Evolutionary conservation across 2,113 vertebrate genomes (phyloP).

Genomic region (Tyrannus savana): DNA sequence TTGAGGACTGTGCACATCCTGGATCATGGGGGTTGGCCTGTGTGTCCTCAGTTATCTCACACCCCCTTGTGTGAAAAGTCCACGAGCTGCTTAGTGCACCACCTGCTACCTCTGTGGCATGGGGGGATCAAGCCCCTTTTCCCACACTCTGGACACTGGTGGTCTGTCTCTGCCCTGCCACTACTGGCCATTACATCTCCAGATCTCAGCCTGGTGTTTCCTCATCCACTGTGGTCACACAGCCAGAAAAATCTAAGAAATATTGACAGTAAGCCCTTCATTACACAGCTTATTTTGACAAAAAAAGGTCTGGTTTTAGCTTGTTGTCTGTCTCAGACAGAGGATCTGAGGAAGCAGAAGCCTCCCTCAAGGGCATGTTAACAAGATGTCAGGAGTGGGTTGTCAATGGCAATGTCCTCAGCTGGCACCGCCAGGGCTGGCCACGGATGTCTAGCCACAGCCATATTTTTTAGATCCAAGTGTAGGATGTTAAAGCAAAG

Average conservation of each 20-base stretch:
- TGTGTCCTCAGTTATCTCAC: not conserved
- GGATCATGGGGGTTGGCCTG: not conserved
- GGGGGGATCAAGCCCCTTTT: not conserved
- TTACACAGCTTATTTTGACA: not conserved
- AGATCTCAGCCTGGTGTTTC: not conserved
- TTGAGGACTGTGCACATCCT: not conserved
- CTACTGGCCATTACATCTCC: not conserved
- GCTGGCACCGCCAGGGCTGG: not conserved
- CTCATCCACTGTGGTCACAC: not conserved
- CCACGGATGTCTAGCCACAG: not conserved
- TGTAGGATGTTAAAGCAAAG: not conserved
- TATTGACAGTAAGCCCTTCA: not conserved
- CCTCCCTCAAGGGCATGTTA: not conserved
- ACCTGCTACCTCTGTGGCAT: not conserved
- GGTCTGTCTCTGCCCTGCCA: not conserved
- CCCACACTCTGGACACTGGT: not conserved
- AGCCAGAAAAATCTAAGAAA: not conserved
- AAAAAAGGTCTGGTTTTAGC: not conserved
- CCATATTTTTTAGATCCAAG: not conserved
- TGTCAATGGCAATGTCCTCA: conserved; percentile 1
- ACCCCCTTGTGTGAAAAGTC: not conserved
- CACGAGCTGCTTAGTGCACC: fast-evolving
- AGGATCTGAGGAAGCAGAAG: not conserved
- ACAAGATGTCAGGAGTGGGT: not conserved
- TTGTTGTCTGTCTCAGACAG: not conserved